Evolutionary conservation across 2,888 invertebrate genomes (phyloP), one percentile per base, ranked within the genome.

Genomic region (Lissocephala sabroskyi): DNA sequence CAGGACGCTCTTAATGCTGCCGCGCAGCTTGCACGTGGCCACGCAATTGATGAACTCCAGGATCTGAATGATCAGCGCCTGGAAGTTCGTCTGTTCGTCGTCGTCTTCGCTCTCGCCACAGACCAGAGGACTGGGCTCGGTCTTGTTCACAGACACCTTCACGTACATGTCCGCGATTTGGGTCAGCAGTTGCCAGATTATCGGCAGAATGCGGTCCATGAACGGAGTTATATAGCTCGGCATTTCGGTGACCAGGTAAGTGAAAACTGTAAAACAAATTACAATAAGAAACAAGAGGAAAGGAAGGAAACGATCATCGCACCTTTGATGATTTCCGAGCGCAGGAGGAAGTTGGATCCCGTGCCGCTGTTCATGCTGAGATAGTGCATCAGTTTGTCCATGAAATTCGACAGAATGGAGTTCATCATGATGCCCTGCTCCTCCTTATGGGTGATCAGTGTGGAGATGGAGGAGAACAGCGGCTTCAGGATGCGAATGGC

Each of bases 401-500:
- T 89, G 67, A 91, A 91, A 76, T 87, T 87, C 0, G 89, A 88
- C 36, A 92, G 78, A n/a, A 89, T 86, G n/a, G 91, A 90, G 63
- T 86, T 88, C 62, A 92, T 82, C 66, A 90, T 86, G 35, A 87
- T 86, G 41, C 87, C 87, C 44, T 88, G 87, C 47, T 88, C 86
- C 49, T 86, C 85, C 61, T 88, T 89, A 41, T 86, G 86, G 1
- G 50, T 57, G 6, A 85, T 82, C 41, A 82, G 74, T 1, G 76
- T 59, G 1, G 79, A 79, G 10, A 84, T 84, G 1, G 84, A 83
- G 5, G 62, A 51, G 11, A 88, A 86, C 45, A 90, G 86, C 0
- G 89, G 88, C 46, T 88, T 88, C 17, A 91, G 88, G 28, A 91
- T 89, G 67, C 88, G 88, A 11, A 91, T 88, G 6, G 91, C 91